Percentiles rank a stretch among this genome's conserved stretches.
Conservation (phyloP, 2,888 invertebrate genomes). For the Ommatoiulus sabulosus region DNA sequence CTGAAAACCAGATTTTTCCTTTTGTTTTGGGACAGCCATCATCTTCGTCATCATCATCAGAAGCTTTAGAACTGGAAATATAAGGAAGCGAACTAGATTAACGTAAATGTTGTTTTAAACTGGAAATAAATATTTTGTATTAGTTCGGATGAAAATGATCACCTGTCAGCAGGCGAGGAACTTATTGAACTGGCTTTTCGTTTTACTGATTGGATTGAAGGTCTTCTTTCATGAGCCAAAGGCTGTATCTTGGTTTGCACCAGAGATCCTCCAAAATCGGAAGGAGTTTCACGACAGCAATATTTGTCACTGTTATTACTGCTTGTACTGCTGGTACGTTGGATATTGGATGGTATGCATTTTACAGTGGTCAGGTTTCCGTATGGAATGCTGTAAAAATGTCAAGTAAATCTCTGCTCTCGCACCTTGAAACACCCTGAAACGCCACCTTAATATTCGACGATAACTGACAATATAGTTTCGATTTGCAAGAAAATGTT, state of each 20-base stretch:
- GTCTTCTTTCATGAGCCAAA: background rate
- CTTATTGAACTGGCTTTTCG: constrained; percentile 23
- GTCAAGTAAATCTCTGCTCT: background rate
- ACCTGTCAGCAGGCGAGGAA: constrained; percentile 50
- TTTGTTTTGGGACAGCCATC: constrained; percentile 42
- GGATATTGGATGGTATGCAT: constrained; percentile 33
- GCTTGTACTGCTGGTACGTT: background rate
- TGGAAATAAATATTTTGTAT: background rate
- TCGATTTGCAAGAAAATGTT: no score
- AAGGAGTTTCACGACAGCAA: background rate
- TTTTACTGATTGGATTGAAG: background rate
- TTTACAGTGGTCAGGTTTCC: constrained; percentile 38
- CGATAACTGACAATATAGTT: no score
- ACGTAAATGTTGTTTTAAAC: background rate
- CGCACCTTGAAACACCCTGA: no score
- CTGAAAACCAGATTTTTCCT: constrained; percentile 58
- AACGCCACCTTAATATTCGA: no score
- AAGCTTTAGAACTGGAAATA: constrained; percentile 54
- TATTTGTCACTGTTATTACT: background rate
- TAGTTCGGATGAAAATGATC: background rate
- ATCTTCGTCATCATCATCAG: constrained; percentile 53
- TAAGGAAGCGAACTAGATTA: background rate
- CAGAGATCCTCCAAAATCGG: background rate
- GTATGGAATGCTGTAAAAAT: background rate
- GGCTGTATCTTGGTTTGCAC: constrained; percentile 42